Base-by-base conservation (phyloP, 35 echinoderm and acorn worm species). In the Chiridota heheva region DNA sequence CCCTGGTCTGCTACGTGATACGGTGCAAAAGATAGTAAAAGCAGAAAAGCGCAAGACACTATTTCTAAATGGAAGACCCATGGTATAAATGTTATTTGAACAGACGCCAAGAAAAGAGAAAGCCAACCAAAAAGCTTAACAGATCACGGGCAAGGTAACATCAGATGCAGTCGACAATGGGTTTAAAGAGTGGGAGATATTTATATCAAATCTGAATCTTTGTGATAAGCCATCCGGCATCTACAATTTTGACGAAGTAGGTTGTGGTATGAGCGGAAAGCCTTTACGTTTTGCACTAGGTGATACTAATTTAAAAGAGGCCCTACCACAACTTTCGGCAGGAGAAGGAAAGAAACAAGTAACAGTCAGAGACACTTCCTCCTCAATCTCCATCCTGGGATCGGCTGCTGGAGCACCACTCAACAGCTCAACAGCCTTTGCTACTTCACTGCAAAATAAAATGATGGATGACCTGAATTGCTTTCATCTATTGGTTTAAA, bases 341-440 rank as follows among this genome's bases (percentile, higher is more conserved):
- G 63, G 63, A 5, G 4, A 73, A 7, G 44, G 70, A 7, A 73
- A 73, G 37, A 44, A 12, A 42, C 70, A 73, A 25, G 32, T 40
- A 41, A 73, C 70, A 44, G 70, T 73, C n/a, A 24, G 70, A 42
- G 2, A 15, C 25, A n/a, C 44, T 48, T 24, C 37, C 45, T 5
- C 70, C 70, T 2, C 70, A 35, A 16, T 73, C 15, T 73, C 3
- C 38, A 15, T 73, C 70, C 40, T 73, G 70, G 70, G 44, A 73
- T 24, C 70, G 36, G 15, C 32, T 73, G 70, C 70, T 47, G 70
- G 70, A 29, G 70, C 38, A 73, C 38, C 44, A 1, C 16, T 12
- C 13, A 31, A 42, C 22, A 48, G 38, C 32, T 1, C 12, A 12
- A 24, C 38, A n/a, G n/a, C n/a, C n/a, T n/a, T n/a, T n/a, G n/a